phyloP scores from a whole-genome alignment of 2,797 vertebrate species.

The Myotis planiceps region DNA sequence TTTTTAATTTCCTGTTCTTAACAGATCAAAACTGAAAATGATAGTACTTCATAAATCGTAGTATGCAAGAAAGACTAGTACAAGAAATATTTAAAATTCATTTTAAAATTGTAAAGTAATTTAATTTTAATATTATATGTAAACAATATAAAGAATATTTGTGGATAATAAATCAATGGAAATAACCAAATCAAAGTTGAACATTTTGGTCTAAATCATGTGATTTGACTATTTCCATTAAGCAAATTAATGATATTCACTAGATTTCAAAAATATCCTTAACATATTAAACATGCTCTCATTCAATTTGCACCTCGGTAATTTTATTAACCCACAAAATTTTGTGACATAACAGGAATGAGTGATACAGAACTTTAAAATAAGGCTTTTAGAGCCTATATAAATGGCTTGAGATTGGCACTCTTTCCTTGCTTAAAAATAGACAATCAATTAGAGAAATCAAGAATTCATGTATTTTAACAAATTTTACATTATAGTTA shows the following conservation, averaged over 20 bases:
- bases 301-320: not conserved
- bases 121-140: not conserved
- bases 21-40: constrained; percentile 29
- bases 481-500: not conserved
- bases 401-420: not conserved
- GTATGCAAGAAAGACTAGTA: not conserved
- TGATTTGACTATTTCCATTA: not conserved
- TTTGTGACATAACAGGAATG: not conserved
- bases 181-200: not conserved
- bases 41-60: not conserved
- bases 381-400: not conserved
- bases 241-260: not conserved
- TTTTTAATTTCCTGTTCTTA: not conserved
- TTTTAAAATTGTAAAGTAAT: constrained; percentile 21
- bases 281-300: not conserved
- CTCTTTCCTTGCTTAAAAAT: not conserved
- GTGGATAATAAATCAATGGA: not conserved
- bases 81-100: not conserved
- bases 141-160: not conserved
- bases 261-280: not conserved
- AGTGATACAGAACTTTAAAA: not conserved
- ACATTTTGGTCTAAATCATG: not conserved
- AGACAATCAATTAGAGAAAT: not conserved
- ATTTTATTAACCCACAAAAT: not conserved
- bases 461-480: not conserved